Percentiles rank a stretch among this genome's conserved stretches.
Evolutionary conservation across 2,797 vertebrate species (phyloP).

Genomic region (Dendrocincla fuliginosa): DNA sequence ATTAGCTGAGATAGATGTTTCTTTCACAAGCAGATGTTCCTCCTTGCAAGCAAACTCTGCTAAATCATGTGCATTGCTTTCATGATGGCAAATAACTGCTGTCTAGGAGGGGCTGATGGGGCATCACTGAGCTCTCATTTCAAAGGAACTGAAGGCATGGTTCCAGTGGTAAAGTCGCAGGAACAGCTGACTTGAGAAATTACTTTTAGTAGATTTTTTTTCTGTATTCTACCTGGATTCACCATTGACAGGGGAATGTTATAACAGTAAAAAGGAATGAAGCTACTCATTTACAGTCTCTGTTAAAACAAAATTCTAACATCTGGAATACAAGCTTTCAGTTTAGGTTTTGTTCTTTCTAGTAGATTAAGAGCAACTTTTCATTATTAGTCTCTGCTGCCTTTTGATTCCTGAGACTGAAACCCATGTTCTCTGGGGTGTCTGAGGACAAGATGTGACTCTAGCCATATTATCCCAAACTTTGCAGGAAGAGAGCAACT

Average conservation of each 20-base stretch:
- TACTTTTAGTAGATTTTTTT: neutral
- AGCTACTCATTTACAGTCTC: neutral
- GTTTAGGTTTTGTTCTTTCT: neutral
- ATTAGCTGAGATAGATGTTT: neutral
- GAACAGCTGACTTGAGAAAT: neutral
- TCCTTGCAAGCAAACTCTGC: neutral
- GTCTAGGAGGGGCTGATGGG: neutral
- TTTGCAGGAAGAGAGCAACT: too few relatives aligned
- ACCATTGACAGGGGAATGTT: neutral
- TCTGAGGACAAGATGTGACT: neutral
- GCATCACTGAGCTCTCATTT: neutral
- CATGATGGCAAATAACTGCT: neutral
- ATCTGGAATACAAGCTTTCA: neutral
- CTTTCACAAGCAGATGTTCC: slow-evolving; percentile 27
- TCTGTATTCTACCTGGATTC: neutral
- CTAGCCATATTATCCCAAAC: neutral
- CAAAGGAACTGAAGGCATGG: neutral
- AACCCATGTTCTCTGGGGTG: neutral
- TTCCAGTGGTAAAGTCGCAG: neutral
- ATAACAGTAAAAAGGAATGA: neutral
- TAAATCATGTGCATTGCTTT: neutral
- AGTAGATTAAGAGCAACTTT: neutral
- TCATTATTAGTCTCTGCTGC: neutral
- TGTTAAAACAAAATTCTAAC: neutral
- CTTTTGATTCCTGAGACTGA: neutral